phyloP scores from a whole-genome alignment of 2,113 vertebrate genomes.

The Gnathonemus longibarbis region DNA sequence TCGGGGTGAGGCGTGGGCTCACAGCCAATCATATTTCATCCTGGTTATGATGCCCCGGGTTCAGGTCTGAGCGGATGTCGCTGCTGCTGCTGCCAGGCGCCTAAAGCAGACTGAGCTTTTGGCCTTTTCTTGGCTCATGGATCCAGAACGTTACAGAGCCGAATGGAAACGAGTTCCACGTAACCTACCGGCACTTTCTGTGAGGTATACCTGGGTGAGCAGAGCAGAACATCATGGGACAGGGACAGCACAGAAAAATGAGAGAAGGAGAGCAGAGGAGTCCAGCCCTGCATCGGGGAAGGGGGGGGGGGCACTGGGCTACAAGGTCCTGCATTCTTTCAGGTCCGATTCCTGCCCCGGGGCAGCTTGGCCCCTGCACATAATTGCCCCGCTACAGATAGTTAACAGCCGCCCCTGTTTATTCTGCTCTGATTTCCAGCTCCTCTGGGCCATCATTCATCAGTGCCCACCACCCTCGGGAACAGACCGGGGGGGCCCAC shows the following conservation, averaged over 20 bases:
- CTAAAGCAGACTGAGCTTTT: background rate
- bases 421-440: conserved; percentile 60
- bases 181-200: background rate
- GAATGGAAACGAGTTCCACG: background rate
- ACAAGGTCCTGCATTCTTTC: conserved; percentile 21
- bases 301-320: conserved; percentile 23
- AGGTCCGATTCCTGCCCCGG: conserved; percentile 32
- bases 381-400: conserved; percentile 59
- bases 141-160: background rate
- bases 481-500: conserved; percentile 32
- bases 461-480: conserved; percentile 46
- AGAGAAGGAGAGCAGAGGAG: background rate
- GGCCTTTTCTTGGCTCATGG: background rate
- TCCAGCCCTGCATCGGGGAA: background rate
- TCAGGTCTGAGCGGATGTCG: background rate
- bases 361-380: conserved; percentile 41
- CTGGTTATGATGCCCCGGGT: background rate
- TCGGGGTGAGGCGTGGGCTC: background rate
- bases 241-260: background rate
- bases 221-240: background rate
- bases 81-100: background rate
- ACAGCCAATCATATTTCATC: background rate
- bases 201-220: background rate
- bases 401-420: conserved; percentile 54
- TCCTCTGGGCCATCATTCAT: conserved; percentile 64